Conservation (phyloP, 64 coral and sea anemone species). For the Actinia tenebrosa region DNA sequence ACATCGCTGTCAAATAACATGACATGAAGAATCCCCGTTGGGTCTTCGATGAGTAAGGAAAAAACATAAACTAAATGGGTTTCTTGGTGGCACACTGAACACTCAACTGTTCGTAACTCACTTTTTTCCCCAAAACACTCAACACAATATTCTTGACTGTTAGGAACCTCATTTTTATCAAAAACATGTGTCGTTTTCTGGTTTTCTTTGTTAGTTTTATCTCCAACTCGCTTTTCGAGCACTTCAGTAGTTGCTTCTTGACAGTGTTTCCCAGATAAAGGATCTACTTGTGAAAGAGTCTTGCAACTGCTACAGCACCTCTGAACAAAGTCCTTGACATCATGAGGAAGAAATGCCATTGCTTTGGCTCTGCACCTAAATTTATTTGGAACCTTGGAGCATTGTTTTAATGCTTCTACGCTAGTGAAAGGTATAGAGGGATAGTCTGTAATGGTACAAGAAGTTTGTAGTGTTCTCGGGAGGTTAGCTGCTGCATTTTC, state of each 20-base stretch:
- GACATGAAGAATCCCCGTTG: conserved; percentile 63
- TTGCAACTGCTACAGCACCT: conserved; percentile 41
- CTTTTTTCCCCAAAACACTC: neutral
- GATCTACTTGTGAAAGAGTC: conserved; percentile 1
- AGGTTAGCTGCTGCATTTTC: neutral
- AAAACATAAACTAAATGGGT: conserved; percentile 49
- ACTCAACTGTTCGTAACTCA: neutral
- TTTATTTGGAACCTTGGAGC: conserved; percentile 56
- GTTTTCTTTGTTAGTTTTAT: neutral
- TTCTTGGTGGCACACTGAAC: conserved; percentile 30
- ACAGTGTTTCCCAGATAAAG: neutral
- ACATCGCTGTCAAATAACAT: conserved; percentile 78
- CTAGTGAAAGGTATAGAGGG: conserved; percentile 47
- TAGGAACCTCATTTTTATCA: neutral
- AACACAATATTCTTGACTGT: neutral
- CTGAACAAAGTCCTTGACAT: conserved; percentile 50
- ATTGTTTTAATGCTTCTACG: conserved; percentile 47
- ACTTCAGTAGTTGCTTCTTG: neutral
- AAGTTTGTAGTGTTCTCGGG: conserved; percentile 52
- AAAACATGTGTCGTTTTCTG: neutral
- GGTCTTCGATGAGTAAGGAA: conserved; percentile 66
- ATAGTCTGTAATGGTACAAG: conserved; percentile 63
- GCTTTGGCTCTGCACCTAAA: conserved; percentile 67
- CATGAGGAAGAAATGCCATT: conserved; percentile 38
- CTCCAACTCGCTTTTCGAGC: neutral